Conservation (phyloP, 1,140 invertebrate genomes). For the Drosophila subobscura region DNA sequence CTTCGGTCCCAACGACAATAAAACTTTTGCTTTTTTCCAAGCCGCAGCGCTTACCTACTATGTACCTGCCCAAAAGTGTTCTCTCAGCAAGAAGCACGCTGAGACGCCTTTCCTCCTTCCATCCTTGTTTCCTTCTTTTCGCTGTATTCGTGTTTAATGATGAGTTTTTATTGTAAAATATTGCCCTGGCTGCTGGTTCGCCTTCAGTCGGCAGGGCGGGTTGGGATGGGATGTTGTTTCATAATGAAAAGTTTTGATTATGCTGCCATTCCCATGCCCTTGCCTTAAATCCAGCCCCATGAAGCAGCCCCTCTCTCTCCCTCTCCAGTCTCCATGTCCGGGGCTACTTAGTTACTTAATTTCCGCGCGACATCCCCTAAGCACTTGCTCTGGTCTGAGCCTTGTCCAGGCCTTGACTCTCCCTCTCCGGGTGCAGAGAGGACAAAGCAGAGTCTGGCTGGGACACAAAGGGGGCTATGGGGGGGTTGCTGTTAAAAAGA, state of each 20-base stretch:
- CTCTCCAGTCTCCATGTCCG: not conserved
- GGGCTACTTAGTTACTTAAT: conserved; percentile 79
- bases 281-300: not conserved
- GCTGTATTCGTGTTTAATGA: conserved; percentile 50
- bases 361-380: conserved; percentile 67
- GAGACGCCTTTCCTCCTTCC: conserved; percentile 3
- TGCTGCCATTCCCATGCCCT: conserved; percentile 28
- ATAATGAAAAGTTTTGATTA: conserved; percentile 80
- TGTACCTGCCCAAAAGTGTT: conserved; percentile 7
- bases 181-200: conserved; percentile 1
- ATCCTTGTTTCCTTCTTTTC: conserved; percentile 41
- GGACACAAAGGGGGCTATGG: conserved; percentile 14
- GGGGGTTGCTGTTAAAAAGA: not conserved
- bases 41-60: conserved; percentile 7
- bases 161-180: conserved; percentile 73
- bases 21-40: conserved; percentile 70
- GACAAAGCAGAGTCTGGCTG: not conserved
- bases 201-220: conserved; percentile 2
- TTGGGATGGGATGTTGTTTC: not conserved
- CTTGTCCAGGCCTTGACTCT: not conserved
- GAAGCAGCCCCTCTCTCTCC: not conserved
- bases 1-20: conserved; percentile 66
- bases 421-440: not conserved
- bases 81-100: not conserved
- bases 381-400: conserved; percentile 24